Evolutionary conservation across 1,140 invertebrate species (phyloP), one percentile per base, ranked within the genome.

Genomic region (Pomacea maculata): DNA sequence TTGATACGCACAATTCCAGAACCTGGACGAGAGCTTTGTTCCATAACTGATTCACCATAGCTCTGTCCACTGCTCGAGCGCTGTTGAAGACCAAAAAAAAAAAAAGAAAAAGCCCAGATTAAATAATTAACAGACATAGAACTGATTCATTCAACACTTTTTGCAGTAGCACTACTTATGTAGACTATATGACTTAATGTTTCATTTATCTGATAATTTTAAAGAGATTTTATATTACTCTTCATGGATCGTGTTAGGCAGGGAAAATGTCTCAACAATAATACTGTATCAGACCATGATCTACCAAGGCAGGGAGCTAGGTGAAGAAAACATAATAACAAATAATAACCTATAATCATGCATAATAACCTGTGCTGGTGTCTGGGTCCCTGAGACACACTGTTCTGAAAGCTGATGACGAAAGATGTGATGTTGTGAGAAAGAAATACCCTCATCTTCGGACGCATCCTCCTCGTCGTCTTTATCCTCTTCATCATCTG

Each of bases 401-500:
- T 63, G 76, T 67, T 75, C 25, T 78, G 84, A 81, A 17, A 77
- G 11, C 11, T 74, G 19, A 72, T 71, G 19, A 57, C 57, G 67
- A 61, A 29, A 25, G 72, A 57, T 1, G 84, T 78, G 21, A 80
- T 82, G n/a, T 79, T 76, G 19, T 84, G 82, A 0, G 82, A 61
- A 77, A 14, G 80, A 85, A 9, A 57, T 12, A 45, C 77, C 81
- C n/a, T 85, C 86, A 79, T 83, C 87, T n/a, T 85, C 83, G 25
- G 85, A 86, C 19, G 81, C 80, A 54, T 68, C 75, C 25, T 86
- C 84, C 19, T 87, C 85, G 14, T 87, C 87, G 61, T 85, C 83
- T 9, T 86, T 84, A 21, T 85, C 85, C 7, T 88, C 87, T 52
- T 85, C 84, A 29, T 85, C 79, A 71, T 54, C n/a, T 54, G 81